Percentiles rank a stretch among this genome's conserved stretches.
Conservation (phyloP, 2,113 vertebrate species). For the Bubo scandiacus region DNA sequence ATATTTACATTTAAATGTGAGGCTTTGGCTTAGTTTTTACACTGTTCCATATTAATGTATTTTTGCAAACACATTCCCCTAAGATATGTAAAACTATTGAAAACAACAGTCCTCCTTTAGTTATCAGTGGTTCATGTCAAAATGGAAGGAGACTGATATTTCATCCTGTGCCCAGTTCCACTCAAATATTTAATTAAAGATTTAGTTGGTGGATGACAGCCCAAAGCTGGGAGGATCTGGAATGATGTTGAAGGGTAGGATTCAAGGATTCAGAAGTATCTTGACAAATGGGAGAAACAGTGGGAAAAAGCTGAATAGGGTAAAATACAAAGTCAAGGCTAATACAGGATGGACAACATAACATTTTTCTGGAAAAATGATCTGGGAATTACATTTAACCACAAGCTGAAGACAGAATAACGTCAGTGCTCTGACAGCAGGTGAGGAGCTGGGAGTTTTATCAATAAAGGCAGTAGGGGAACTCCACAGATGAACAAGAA, state of each 20-base stretch:
- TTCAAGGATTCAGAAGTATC: background rate
- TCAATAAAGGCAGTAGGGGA: background rate
- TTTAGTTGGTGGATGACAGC: background rate
- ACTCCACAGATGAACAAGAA: background rate
- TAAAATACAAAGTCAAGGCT: background rate
- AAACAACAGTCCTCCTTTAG: background rate
- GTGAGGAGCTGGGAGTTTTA: background rate
- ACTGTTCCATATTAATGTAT: background rate
- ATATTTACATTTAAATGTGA: background rate
- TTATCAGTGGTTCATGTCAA: background rate
- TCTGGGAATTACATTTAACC: background rate
- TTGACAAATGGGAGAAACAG: background rate
- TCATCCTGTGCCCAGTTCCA: background rate
- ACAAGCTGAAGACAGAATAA: background rate
- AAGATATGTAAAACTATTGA: background rate
- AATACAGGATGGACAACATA: background rate
- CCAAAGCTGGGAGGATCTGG: background rate
- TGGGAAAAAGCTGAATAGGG: background rate
- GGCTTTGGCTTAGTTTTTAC: background rate
- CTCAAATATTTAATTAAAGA: background rate
- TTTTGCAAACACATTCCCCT: background rate
- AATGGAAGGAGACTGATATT: background rate
- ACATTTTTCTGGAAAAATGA: background rate
- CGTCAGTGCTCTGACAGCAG: background rate
- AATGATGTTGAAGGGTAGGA: background rate